Conservation (phyloP, 1,140 invertebrate genomes). For the Temnothorax nylanderi region DNA sequence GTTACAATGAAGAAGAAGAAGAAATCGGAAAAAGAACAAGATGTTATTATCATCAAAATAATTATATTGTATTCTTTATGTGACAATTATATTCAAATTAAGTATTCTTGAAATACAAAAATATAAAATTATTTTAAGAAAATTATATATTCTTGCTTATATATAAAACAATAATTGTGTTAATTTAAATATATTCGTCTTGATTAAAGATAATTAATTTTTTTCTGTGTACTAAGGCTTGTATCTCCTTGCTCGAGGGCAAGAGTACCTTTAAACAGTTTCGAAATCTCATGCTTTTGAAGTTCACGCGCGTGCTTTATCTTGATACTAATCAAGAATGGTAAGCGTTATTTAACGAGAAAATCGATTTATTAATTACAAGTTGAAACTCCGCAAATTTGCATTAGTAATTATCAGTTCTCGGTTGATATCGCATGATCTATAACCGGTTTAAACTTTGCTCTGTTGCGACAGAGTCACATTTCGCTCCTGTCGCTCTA, state of each 20-base stretch:
- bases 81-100: no score
- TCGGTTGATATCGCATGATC: background rate
- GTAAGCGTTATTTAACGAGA: background rate
- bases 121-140: no score
- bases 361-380: constrained; percentile 8
- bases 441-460: background rate
- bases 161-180: no score
- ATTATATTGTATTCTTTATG: no score
- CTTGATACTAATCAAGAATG: background rate
- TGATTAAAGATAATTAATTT: no score
- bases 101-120: no score
- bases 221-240: no score
- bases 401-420: constrained; percentile 2
- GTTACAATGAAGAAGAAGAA: no score
- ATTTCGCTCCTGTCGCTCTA: constrained; percentile 6
- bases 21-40: no score
- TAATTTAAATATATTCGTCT: no score
- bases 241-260: background rate
- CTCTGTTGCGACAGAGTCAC: background rate
- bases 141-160: no score
- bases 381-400: background rate
- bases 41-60: no score
- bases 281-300: background rate
- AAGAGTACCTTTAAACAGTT: background rate
- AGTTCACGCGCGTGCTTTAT: background rate